Evolutionary conservation across 2,888 invertebrate genomes (phyloP).

Genomic region (Drosophila nr. fundita): DNA sequence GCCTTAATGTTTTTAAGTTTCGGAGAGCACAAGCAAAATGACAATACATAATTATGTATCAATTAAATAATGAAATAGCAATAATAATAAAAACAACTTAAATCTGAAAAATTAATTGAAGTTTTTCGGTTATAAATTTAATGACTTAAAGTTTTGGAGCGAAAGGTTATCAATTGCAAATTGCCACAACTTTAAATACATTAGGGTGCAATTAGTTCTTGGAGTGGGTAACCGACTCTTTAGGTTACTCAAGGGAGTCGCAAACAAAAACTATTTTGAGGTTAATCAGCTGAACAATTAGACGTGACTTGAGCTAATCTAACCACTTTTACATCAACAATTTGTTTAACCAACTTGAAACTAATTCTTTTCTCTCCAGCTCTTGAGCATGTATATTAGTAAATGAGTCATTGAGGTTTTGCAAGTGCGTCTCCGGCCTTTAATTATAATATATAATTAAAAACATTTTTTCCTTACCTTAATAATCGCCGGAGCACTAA

Average conservation of each 20-base stretch:
- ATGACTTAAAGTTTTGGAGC: background rate
- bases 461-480: background rate
- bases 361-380: background rate
- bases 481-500: background rate
- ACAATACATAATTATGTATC: background rate
- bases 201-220: background rate
- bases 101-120: background rate
- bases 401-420: background rate
- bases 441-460: background rate
- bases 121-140: background rate
- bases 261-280: slow-evolving; percentile 7
- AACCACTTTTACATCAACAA: background rate
- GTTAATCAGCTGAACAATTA: background rate
- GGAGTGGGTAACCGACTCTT: background rate
- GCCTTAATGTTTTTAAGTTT: background rate
- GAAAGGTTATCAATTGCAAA: background rate
- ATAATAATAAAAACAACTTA: background rate
- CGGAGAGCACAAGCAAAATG: background rate
- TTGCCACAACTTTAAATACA: background rate
- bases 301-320: background rate
- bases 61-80: slow-evolving; percentile 5
- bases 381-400: background rate
- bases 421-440: background rate
- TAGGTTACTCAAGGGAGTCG: too few relatives aligned
- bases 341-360: background rate